These are phyloP conservation scores for Meloidogyne exigua DNA, from an alignment of 1,140 invertebrate genomes.

Conservation along the genomic window DNA sequence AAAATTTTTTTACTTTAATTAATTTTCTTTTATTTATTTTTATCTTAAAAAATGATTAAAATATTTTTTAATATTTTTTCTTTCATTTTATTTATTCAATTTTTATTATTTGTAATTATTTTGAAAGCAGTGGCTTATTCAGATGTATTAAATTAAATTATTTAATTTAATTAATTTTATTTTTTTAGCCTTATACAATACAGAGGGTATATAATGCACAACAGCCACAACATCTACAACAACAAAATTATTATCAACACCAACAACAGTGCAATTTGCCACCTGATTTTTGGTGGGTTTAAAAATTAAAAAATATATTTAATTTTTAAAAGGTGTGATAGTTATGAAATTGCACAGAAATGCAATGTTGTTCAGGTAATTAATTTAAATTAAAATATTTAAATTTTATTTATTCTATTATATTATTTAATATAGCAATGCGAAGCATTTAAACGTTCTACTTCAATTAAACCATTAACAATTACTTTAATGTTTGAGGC, in stretches of 20 bases:
- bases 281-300: conserved; percentile 51
- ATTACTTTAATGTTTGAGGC: conserved; percentile 53
- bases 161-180: too few species aligned
- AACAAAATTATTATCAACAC: neutral
- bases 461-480: conserved; percentile 55
- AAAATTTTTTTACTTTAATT: too few species aligned
- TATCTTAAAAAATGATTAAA: too few species aligned
- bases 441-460: conserved; percentile 43
- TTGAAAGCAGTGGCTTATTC: too few species aligned
- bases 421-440: conserved; percentile 44
- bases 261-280: conserved; percentile 50
- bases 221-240: neutral
- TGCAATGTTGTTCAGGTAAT: conserved; percentile 49
- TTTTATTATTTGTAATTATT: too few species aligned
- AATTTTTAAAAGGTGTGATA: conserved; percentile 52
- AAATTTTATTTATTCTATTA: neutral
- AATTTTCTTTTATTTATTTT: too few species aligned
- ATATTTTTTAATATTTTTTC: too few species aligned
- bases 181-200: neutral
- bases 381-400: neutral
- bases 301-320: too few species aligned
- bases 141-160: too few species aligned
- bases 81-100: too few species aligned
- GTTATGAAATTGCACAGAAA: conserved; percentile 51
- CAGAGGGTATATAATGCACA: neutral